These are phyloP conservation scores for Pterocles gutturalis DNA, from an alignment of 2,113 vertebrate species.

Conservation along the genomic window DNA sequence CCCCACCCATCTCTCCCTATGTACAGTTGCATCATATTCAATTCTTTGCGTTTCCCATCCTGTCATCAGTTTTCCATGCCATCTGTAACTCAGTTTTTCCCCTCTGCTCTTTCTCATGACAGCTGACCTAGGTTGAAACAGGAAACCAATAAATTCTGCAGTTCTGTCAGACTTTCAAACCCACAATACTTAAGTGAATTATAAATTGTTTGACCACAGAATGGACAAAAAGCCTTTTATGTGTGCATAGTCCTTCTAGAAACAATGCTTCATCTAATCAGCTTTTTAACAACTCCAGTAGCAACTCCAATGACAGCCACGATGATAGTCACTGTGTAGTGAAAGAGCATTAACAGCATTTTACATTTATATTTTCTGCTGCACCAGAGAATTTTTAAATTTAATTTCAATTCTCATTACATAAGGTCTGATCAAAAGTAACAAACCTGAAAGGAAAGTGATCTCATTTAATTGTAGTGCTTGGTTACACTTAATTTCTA, in stretches of 20 bases:
- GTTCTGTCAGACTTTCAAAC: not conserved
- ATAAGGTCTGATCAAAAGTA: slow-evolving; percentile 17
- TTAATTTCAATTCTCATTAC: slow-evolving; percentile 37
- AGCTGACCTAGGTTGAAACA: not conserved
- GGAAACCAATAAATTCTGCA: not conserved
- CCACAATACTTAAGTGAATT: not conserved
- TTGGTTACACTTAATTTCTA: slow-evolving; percentile 30
- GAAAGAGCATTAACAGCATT: not conserved
- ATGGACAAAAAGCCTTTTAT: not conserved
- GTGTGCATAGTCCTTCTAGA: not conserved
- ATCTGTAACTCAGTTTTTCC: not conserved
- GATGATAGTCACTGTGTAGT: not conserved
- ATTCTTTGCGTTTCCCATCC: not conserved
- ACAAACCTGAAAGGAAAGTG: slow-evolving; percentile 32
- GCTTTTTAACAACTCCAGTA: not conserved
- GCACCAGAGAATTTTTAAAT: not conserved
- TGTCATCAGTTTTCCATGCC: not conserved
- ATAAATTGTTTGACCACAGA: not conserved
- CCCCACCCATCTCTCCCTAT: not conserved
- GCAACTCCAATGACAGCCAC: not conserved
- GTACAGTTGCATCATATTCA: not conserved
- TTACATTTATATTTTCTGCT: slow-evolving; percentile 31
- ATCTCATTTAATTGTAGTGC: not conserved
- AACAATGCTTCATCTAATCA: not conserved
- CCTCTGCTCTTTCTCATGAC: not conserved